Evolutionary conservation across 2,888 invertebrate genomes (phyloP).

Genomic region (Orthosia incerta): DNA sequence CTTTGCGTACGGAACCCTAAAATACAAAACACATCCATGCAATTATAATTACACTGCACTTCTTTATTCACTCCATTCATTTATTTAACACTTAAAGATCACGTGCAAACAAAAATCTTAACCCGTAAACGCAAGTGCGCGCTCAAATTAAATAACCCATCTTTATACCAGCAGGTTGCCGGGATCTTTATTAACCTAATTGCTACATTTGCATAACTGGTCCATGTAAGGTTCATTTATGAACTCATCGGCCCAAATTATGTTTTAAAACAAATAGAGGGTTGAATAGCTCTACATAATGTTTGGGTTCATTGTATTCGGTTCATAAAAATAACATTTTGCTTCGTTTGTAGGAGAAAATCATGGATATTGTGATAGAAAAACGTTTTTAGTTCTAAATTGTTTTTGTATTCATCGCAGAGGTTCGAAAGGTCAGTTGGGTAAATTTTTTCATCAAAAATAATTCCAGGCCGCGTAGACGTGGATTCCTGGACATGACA

Average conservation of each 20-base stretch:
- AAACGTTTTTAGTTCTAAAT: slow-evolving; percentile 13
- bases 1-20: too few species aligned
- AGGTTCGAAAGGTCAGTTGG: background rate
- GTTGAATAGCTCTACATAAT: slow-evolving; percentile 56
- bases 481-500: background rate
- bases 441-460: background rate
- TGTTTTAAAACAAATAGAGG: slow-evolving; percentile 84
- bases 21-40: background rate
- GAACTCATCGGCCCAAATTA: slow-evolving; percentile 79
- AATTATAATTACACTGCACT: slow-evolving; percentile 13
- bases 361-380: slow-evolving; percentile 3
- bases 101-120: slow-evolving; percentile 66
- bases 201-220: slow-evolving; percentile 84
- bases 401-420: slow-evolving; percentile 1
- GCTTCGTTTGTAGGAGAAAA: slow-evolving; percentile 21
- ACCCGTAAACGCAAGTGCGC: slow-evolving; percentile 70
- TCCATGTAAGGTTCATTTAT: slow-evolving; percentile 82
- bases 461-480: background rate
- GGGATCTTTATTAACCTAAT: slow-evolving; percentile 83
- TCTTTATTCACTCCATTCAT: slow-evolving; percentile 27
- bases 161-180: slow-evolving; percentile 75
- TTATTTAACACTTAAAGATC: slow-evolving; percentile 52
- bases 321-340: slow-evolving; percentile 52
- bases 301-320: slow-evolving; percentile 42
- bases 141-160: slow-evolving; percentile 77